A percentile compares a stretch with the other conserved stretches of the same genome.
phyloP scores from a whole-genome alignment of 2,797 vertebrate species.

The Uromys caudimaculatus region DNA sequence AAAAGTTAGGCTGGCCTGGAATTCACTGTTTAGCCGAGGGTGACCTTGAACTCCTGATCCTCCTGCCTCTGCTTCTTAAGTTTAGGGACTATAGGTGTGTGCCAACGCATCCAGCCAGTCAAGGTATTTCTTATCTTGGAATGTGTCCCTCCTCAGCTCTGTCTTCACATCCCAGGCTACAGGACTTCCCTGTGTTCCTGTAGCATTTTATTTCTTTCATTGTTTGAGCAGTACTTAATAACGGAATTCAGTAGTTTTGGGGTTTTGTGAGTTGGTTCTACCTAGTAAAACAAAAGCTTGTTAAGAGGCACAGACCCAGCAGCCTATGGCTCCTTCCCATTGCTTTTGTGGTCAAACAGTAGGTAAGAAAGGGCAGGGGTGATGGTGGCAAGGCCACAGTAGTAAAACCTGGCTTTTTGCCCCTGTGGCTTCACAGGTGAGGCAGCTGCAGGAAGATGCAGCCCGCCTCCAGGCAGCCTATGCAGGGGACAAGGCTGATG shows the following conservation, averaged over 20 bases:
- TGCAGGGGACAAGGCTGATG: conserved; percentile 96
- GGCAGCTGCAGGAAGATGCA: conserved; percentile 96
- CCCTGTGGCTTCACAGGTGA: conserved; percentile 88
- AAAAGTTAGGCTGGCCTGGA: background rate
- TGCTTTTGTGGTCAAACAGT: background rate
- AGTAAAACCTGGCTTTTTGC: background rate
- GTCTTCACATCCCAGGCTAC: background rate
- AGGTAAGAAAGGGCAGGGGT: background rate
- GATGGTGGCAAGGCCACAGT: background rate
- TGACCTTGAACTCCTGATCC: background rate
- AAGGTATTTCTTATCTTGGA: background rate
- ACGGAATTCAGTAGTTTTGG: background rate
- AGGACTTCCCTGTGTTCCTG: background rate
- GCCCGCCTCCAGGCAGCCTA: conserved; percentile 96
- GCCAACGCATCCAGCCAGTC: background rate
- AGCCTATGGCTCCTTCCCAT: background rate
- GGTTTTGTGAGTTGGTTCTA: background rate
- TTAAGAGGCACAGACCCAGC: too few relatives aligned
- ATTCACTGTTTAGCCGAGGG: background rate
- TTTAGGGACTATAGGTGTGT: background rate
- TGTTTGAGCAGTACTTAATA: background rate
- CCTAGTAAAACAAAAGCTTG: background rate
- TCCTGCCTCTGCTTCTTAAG: background rate
- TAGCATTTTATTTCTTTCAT: background rate
- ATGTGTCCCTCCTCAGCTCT: background rate